Conservation (phyloP, 2,113 vertebrate species). For the Phyllostomus discolor region DNA sequence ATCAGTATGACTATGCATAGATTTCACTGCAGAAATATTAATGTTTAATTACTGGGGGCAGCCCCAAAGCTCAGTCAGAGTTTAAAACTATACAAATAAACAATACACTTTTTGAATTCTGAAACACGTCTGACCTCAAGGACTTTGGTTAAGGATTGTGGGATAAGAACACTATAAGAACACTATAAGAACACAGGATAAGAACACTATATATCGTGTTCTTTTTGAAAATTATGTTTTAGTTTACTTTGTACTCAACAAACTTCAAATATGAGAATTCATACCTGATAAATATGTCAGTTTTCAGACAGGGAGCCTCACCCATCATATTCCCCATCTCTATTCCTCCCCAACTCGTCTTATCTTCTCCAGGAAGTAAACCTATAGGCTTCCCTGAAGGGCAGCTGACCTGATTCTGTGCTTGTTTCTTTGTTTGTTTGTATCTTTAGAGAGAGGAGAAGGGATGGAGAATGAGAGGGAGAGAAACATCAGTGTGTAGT, state of each 20-base stretch:
- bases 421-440: background rate
- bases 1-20: background rate
- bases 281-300: background rate
- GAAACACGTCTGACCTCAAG: background rate
- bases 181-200: no score
- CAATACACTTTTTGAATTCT: background rate
- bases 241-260: background rate
- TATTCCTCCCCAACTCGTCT: background rate
- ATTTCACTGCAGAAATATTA: background rate
- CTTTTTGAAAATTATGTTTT: background rate
- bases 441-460: no score
- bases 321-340: background rate
- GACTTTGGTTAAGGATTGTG: background rate
- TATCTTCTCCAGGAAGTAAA: background rate
- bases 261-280: background rate
- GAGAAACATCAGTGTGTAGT: no score
- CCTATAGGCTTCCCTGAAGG: background rate
- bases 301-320: background rate
- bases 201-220: background rate
- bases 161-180: no score
- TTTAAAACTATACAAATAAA: background rate
- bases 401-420: background rate
- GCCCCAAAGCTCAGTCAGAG: background rate
- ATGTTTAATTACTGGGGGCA: background rate
- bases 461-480: no score